Percentiles rank a stretch among this genome's conserved stretches.
These are phyloP conservation scores for Phalacrocorax aristotelis DNA, from an alignment of 2,113 vertebrate genomes.

Conservation along the genomic window DNA sequence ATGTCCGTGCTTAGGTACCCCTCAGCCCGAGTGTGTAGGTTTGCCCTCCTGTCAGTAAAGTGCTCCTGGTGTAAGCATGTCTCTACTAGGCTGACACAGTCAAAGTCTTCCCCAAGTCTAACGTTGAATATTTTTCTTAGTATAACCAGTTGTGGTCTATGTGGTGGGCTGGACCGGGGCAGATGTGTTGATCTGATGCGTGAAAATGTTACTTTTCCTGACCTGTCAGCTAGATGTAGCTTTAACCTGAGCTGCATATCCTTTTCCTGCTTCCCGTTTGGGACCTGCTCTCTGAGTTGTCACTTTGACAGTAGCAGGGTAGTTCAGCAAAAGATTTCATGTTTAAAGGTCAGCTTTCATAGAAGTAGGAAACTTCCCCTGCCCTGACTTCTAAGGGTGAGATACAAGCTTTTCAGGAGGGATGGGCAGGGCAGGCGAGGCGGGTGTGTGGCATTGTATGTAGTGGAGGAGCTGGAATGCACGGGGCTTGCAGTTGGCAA, in stretches of 20 bases:
- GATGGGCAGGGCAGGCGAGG: too few relatives aligned
- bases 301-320: neutral
- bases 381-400: neutral
- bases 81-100: neutral
- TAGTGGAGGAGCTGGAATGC: too few relatives aligned
- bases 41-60: neutral
- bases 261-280: neutral
- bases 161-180: neutral
- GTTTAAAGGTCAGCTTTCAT: neutral
- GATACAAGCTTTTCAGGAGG: neutral
- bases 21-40: neutral
- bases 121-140: fast-evolving
- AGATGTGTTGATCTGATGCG: neutral
- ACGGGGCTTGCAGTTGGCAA: too few relatives aligned
- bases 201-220: neutral
- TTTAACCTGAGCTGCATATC: neutral
- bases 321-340: neutral
- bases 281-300: fast-evolving
- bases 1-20: neutral
- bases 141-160: neutral
- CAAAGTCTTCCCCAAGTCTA: neutral
- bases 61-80: neutral
- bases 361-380: neutral
- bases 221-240: neutral
- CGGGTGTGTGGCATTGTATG: too few relatives aligned